Evolutionary conservation across 2,888 invertebrate species (phyloP).

Genomic region (Drosophila mimica): DNA sequence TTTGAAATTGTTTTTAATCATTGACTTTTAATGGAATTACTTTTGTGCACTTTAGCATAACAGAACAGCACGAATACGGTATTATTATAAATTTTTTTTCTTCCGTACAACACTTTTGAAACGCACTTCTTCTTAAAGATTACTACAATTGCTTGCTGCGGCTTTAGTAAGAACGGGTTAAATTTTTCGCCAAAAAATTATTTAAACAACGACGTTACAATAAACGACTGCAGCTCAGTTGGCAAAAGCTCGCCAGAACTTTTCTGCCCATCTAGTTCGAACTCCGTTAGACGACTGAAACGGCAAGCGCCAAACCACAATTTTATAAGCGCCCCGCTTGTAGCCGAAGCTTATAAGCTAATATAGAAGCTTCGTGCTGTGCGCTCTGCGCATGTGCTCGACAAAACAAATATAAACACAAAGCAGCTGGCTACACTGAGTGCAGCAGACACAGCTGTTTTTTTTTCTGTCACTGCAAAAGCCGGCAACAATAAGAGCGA

Average conservation of each 20-base stretch:
- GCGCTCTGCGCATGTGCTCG: slow-evolving; percentile 55
- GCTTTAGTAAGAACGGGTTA: slow-evolving; percentile 1
- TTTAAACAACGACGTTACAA: slow-evolving; percentile 33
- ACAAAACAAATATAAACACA: slow-evolving; percentile 71
- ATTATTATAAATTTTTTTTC: neutral
- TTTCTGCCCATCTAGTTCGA: slow-evolving; percentile 64
- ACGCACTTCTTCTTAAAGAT: slow-evolving; percentile 47
- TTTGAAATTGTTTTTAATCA: slow-evolving; percentile 27
- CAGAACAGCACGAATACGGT: slow-evolving; percentile 18
- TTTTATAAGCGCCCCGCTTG: slow-evolving; percentile 59
- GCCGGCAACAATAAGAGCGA: slow-evolving; percentile 72
- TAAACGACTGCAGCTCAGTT: slow-evolving; percentile 43
- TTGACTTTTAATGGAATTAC: slow-evolving; percentile 20
- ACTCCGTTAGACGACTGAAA: slow-evolving; percentile 78
- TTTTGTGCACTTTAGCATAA: slow-evolving; percentile 12
- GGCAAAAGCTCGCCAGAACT: slow-evolving; percentile 64
- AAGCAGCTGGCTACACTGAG: slow-evolving; percentile 63
- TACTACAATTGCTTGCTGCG: slow-evolving; percentile 9
- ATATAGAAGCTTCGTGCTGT: slow-evolving; percentile 49
- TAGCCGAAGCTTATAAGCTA: slow-evolving; percentile 53
- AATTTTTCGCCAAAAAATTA: slow-evolving; percentile 25
- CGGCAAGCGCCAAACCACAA: slow-evolving; percentile 55
- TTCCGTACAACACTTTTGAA: slow-evolving; percentile 4
- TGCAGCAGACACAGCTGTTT: slow-evolving; percentile 62
- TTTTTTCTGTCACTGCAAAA: slow-evolving; percentile 42